A percentile compares a stretch with the other conserved stretches of the same genome.
Evolutionary conservation across 2,888 invertebrate genomes (phyloP).

Genomic region (Eupithecia centaureata): DNA sequence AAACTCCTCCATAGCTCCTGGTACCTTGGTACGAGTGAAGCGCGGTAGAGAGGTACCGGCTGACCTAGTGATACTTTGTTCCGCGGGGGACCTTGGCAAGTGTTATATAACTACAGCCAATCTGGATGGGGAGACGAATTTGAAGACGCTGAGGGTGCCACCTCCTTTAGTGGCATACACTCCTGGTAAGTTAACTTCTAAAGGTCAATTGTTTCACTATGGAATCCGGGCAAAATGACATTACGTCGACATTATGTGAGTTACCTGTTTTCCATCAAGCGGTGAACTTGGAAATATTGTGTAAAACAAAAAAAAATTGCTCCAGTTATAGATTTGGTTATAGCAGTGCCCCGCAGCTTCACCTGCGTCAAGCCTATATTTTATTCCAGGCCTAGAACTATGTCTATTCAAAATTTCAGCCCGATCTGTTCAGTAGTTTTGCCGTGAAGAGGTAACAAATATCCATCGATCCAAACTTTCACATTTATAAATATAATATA

Average conservation of each 20-base stretch:
- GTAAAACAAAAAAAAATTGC: too few species aligned
- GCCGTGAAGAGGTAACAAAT: too few species aligned
- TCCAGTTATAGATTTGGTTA: too few species aligned
- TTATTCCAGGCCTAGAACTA: too few species aligned
- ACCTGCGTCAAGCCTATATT: too few species aligned
- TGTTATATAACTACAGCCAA: slow-evolving; percentile 94
- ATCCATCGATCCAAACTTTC: too few species aligned
- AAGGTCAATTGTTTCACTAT: not conserved
- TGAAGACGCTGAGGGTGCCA: slow-evolving; percentile 85
- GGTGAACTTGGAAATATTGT: not conserved
- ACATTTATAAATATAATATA: too few species aligned
- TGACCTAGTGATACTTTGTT: slow-evolving; percentile 89
- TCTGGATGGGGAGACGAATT: slow-evolving; percentile 92
- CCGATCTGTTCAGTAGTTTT: too few species aligned
- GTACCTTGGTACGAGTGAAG: slow-evolving; percentile 89
- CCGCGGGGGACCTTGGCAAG: slow-evolving; percentile 86
- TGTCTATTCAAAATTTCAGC: too few species aligned
- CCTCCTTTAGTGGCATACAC: slow-evolving; percentile 72
- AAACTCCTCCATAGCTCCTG: slow-evolving; percentile 86
- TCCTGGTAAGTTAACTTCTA: slow-evolving; percentile 56
- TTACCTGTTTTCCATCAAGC: not conserved
- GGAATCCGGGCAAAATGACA: not conserved
- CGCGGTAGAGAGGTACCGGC: slow-evolving; percentile 91
- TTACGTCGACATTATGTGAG: not conserved
- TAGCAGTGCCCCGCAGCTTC: too few species aligned